phyloP scores from a whole-genome alignment of 2,888 invertebrate species.

The Gandaritis pyraliata region DNA sequence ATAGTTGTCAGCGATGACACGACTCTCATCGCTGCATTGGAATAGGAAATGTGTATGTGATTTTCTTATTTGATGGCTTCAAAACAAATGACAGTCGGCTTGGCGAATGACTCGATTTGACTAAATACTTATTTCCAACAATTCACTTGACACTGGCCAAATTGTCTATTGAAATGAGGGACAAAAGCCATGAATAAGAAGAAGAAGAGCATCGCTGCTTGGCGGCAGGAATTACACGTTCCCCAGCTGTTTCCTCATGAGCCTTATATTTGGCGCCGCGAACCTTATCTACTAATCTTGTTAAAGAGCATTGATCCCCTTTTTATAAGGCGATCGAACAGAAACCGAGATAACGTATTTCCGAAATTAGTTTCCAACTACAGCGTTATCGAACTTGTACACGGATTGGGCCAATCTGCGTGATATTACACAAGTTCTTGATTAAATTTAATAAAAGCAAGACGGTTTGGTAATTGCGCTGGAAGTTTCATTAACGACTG shows the following conservation, averaged over 20 bases:
- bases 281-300: slow-evolving; percentile 61
- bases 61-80: too few species aligned
- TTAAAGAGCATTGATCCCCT: slow-evolving; percentile 70
- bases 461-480: slow-evolving; percentile 81
- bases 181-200: too few species aligned
- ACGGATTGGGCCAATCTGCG: slow-evolving; percentile 82
- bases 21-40: too few species aligned
- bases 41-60: too few species aligned
- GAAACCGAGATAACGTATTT: slow-evolving; percentile 78
- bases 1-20: too few species aligned
- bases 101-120: too few species aligned
- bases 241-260: slow-evolving; percentile 30
- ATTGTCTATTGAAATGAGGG: too few species aligned
- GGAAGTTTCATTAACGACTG: slow-evolving; percentile 81
- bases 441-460: slow-evolving; percentile 85
- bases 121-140: too few species aligned
- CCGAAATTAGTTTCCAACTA: slow-evolving; percentile 82
- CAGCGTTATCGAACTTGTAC: slow-evolving; percentile 81
- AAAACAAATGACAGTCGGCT: too few species aligned
- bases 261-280: slow-evolving; percentile 38
- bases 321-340: slow-evolving; percentile 75
- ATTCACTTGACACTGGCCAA: too few species aligned
- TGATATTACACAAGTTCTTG: slow-evolving; percentile 84
- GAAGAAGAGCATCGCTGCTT: too few species aligned
- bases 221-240: background rate